These are phyloP conservation scores for Trichopria drosophilae DNA, from an alignment of 2,888 invertebrate species.

Conservation along the genomic window DNA sequence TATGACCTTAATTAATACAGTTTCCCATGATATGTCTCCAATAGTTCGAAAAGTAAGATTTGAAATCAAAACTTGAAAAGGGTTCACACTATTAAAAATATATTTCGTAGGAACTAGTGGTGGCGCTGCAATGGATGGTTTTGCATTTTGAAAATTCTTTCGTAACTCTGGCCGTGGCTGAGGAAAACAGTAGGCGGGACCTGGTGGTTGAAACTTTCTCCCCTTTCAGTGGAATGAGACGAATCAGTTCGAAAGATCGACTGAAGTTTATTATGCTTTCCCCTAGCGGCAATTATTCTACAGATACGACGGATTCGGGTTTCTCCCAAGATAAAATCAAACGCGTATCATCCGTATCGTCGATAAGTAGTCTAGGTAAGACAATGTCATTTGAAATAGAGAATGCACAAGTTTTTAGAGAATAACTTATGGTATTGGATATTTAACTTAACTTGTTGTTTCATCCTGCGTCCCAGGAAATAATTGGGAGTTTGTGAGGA, in stretches of 20 bases:
- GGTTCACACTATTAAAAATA: background rate
- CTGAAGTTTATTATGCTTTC: conserved; percentile 56
- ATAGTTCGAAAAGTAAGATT: conserved; percentile 72
- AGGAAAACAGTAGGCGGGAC: conserved; percentile 61
- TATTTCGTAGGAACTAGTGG: conserved; percentile 71
- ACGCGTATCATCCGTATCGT: conserved; percentile 71
- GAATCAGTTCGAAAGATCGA: conserved; percentile 58
- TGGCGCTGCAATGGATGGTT: conserved; percentile 84
- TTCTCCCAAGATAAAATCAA: conserved; percentile 62
- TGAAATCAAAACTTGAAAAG: conserved; percentile 1
- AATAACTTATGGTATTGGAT: conserved; percentile 24
- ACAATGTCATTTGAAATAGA: background rate
- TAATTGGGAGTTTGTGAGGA: conserved; percentile 59
- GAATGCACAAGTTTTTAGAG: conserved; percentile 1
- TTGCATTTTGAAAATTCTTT: conserved; percentile 87
- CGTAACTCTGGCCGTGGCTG: conserved; percentile 70
- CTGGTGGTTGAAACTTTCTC: conserved; percentile 54
- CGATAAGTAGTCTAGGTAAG: conserved; percentile 66
- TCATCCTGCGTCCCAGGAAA: conserved; percentile 51
- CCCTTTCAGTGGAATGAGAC: conserved; percentile 55
- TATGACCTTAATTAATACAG: conserved; percentile 78
- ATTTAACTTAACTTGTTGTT: conserved; percentile 44
- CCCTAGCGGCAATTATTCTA: conserved; percentile 48
- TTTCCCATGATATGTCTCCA: conserved; percentile 82
- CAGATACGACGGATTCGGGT: conserved; percentile 54